Evolutionary conservation across 2,888 invertebrate species (phyloP).

Genomic region (Diaphora mendica): DNA sequence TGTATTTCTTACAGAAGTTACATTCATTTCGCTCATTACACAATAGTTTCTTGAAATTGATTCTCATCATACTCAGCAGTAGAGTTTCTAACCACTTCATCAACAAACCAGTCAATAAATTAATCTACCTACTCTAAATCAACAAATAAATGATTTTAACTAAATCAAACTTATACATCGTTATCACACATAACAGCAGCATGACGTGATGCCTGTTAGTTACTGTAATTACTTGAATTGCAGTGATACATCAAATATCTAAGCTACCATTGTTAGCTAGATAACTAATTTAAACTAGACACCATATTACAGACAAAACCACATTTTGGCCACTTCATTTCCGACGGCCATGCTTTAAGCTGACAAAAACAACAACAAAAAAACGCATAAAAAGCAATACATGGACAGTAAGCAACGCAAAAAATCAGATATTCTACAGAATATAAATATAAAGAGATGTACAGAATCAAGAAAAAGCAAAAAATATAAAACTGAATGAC

Average conservation of each 20-base stretch:
- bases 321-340: conserved; percentile 1
- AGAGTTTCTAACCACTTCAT: too few relatives aligned
- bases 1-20: too few relatives aligned
- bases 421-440: not conserved
- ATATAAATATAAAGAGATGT: not conserved
- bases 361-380: not conserved
- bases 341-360: not conserved
- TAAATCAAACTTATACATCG: not conserved
- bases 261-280: not conserved
- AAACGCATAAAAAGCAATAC: not conserved
- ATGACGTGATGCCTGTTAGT: not conserved
- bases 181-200: not conserved
- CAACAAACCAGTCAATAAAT: too few relatives aligned
- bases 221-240: not conserved
- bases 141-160: not conserved
- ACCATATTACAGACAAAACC: not conserved
- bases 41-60: too few relatives aligned
- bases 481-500: not conserved
- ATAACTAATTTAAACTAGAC: not conserved
- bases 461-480: not conserved
- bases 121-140: too few relatives aligned
- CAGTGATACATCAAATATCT: conserved; percentile 1
- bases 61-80: too few relatives aligned
- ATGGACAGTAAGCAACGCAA: not conserved
- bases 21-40: too few relatives aligned